Evolutionary conservation across 2,888 invertebrate genomes (phyloP).

Genomic region (Seira musarum): DNA sequence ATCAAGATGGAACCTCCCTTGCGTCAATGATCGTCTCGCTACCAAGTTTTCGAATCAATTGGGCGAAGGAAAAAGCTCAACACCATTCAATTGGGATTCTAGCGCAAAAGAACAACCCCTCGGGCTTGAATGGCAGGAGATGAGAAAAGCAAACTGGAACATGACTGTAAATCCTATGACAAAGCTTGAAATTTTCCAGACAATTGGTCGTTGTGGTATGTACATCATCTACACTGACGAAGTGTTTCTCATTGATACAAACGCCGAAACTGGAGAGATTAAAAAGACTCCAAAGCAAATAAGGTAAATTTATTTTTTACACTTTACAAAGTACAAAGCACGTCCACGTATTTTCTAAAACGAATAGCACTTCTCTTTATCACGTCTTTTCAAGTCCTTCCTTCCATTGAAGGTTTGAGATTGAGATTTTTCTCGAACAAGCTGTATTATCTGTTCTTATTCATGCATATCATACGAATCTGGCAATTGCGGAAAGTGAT

Average conservation of each 20-base stretch:
- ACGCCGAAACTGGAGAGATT: neutral
- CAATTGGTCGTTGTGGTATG: conserved; percentile 15
- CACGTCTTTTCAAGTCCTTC: no score
- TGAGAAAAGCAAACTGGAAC: neutral
- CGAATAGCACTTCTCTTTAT: no score
- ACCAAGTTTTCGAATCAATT: neutral
- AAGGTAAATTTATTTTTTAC: no score
- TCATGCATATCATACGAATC: no score
- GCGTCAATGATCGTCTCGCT: neutral
- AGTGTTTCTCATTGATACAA: neutral
- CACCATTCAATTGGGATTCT: conserved; percentile 2
- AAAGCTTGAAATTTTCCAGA: conserved; percentile 22
- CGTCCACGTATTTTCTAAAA: no score
- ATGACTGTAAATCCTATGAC: neutral
- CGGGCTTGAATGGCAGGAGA: conserved; percentile 14
- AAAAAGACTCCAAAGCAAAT: neutral
- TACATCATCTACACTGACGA: conserved; percentile 4
- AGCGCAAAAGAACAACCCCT: conserved; percentile 17
- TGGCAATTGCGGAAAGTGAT: no score
- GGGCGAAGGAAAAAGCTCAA: neutral
- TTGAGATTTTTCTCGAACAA: no score
- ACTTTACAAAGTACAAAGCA: no score
- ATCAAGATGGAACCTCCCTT: neutral
- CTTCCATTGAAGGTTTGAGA: no score
- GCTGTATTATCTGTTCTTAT: no score